Conservation (phyloP, 2,888 invertebrate species). For the Conistra vaccinii region DNA sequence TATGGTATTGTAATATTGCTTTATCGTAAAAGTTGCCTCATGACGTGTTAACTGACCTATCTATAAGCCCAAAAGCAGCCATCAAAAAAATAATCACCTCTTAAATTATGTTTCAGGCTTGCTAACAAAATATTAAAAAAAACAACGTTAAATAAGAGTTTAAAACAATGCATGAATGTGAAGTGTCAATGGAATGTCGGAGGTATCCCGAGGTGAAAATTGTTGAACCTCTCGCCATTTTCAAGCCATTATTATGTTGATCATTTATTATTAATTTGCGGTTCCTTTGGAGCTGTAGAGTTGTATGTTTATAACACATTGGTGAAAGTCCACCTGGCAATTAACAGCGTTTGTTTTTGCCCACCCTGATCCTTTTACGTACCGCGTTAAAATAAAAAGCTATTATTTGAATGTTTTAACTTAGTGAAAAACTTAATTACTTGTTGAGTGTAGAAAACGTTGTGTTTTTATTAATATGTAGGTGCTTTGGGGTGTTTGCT, state of each 20-base stretch:
- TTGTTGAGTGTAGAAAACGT: not conserved
- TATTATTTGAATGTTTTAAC: conserved; percentile 28
- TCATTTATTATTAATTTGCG: conserved; percentile 46
- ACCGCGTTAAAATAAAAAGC: conserved; percentile 25
- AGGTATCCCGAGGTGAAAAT: conserved; percentile 44
- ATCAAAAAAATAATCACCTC: conserved; percentile 3
- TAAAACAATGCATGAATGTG: conserved; percentile 48
- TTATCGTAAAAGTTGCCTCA: not conserved
- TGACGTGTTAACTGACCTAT: not conserved
- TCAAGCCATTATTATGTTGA: conserved; percentile 42
- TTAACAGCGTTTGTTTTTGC: conserved; percentile 54
- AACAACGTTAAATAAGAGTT: conserved; percentile 48
- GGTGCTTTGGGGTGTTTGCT: not conserved
- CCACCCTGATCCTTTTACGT: conserved; percentile 26
- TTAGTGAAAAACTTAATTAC: conserved; percentile 3
- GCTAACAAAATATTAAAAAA: conserved; percentile 45
- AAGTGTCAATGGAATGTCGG: conserved; percentile 56
- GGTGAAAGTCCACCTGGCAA: conserved; percentile 23
- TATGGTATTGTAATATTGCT: too few species aligned
- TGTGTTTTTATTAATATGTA: not conserved
- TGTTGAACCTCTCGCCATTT: conserved; percentile 26
- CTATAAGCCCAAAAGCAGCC: not conserved
- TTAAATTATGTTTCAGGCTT: conserved; percentile 3
- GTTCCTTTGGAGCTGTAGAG: conserved; percentile 13
- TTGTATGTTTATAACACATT: conserved; percentile 34